Percentiles rank a stretch among this genome's conserved stretches.
Evolutionary conservation across 2,113 vertebrate species (phyloP).

Genomic region (Microcebus jonahi): DNA sequence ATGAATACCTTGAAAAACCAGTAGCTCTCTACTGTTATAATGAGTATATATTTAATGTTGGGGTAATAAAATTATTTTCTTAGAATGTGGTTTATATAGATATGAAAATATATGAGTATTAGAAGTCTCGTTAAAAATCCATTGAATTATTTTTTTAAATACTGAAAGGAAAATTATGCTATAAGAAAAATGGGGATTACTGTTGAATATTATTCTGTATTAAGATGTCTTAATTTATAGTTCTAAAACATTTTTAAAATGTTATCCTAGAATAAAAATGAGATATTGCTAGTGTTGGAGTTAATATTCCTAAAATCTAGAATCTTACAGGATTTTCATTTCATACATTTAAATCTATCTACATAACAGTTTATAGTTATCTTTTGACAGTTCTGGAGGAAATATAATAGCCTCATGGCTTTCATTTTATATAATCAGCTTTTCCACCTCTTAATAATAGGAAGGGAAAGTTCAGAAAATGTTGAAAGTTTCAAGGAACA

Average conservation of each 20-base stretch:
- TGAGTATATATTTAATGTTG: background rate
- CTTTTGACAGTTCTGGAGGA: background rate
- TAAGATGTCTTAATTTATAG: conserved; percentile 14
- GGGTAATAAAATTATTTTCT: conserved; percentile 11
- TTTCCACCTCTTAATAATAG: background rate
- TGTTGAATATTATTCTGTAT: conserved; percentile 33
- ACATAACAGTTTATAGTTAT: background rate
- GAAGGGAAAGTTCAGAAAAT: conserved; percentile 25
- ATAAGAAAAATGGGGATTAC: background rate
- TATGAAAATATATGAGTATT: background rate
- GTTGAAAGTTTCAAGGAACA: background rate
- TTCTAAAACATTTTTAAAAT: conserved; percentile 41
- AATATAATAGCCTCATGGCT: background rate
- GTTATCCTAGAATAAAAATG: background rate
- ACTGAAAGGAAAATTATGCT: background rate
- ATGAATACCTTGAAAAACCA: conserved; percentile 11
- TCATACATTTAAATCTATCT: background rate
- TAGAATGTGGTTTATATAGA: background rate
- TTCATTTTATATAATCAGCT: conserved; percentile 28
- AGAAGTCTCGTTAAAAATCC: conserved; percentile 25
- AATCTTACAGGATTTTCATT: conserved; percentile 14
- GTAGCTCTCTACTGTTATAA: background rate
- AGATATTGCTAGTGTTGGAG: background rate
- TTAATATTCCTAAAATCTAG: conserved; percentile 28
- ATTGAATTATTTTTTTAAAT: conserved; percentile 31